A percentile compares a stretch with the other conserved stretches of the same genome.
Conservation (phyloP, 1,140 invertebrate species). For the Frieseomelitta varia region DNA sequence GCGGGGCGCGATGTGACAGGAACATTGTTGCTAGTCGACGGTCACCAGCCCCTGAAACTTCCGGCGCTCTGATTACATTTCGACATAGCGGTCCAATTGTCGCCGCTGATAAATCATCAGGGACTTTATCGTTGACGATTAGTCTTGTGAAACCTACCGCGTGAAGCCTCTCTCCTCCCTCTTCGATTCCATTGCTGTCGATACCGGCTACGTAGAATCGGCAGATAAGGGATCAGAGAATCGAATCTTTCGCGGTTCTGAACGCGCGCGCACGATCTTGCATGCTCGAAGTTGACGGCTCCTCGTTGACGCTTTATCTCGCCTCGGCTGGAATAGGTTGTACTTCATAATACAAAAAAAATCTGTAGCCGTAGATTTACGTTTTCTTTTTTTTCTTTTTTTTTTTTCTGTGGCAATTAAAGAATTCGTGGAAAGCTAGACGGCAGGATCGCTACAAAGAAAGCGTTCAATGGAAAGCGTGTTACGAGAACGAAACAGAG, state of each 20-base stretch:
- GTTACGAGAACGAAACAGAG: not conserved
- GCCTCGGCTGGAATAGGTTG: not conserved
- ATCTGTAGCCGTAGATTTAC: not conserved
- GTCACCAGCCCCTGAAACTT: conserved; percentile 58
- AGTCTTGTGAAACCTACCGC: not conserved
- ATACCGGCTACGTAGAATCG: conserved; percentile 27
- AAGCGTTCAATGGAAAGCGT: not conserved
- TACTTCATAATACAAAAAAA: not conserved
- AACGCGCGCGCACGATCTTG: not conserved
- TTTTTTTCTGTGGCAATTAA: not conserved
- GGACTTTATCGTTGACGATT: conserved; percentile 34
- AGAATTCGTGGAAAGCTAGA: not conserved
- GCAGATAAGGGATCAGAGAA: conserved; percentile 6
- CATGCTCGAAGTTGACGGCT: not conserved
- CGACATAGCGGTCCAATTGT: conserved; percentile 23
- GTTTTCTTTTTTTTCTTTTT: not conserved
- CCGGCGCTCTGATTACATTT: conserved; percentile 75
- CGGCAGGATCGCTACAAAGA: not conserved
- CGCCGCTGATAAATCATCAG: conserved; percentile 18
- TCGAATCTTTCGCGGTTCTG: not conserved
- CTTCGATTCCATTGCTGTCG: not conserved
- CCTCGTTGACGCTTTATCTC: conserved; percentile 8
- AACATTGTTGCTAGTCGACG: conserved; percentile 71
- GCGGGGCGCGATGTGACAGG: conserved; percentile 11
- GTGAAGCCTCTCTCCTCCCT: not conserved